Evolutionary conservation across 2,113 vertebrate genomes (phyloP).

Genomic region (Xyrauchen texanus): DNA sequence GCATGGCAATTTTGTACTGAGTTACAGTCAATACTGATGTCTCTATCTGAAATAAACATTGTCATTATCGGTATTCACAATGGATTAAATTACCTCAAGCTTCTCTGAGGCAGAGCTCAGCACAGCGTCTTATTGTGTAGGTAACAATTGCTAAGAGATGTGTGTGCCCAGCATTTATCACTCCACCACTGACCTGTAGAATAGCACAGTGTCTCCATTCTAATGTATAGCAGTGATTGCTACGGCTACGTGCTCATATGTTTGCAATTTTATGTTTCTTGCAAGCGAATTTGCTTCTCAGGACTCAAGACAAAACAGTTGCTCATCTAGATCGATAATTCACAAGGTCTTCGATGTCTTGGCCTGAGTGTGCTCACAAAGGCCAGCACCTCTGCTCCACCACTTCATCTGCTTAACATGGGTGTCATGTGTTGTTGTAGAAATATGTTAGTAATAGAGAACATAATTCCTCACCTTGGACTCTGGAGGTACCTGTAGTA

Average conservation of each 20-base stretch:
- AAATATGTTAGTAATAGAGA: not conserved
- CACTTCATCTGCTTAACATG: not conserved
- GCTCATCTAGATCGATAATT: too few relatives aligned
- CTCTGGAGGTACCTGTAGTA: constrained; percentile 13
- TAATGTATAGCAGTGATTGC: constrained; percentile 28
- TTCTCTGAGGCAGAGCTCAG: constrained; percentile 39
- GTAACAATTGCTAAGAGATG: constrained; percentile 42
- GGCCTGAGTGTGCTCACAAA: not conserved
- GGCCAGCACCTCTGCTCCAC: constrained; percentile 12
- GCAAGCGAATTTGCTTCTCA: not conserved
- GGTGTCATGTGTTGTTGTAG: not conserved
- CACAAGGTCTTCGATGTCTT: too few relatives aligned
- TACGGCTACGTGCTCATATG: not conserved
- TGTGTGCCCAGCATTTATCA: constrained; percentile 43
- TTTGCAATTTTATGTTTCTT: constrained; percentile 2
- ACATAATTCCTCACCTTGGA: constrained; percentile 33
- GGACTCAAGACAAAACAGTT: not conserved
- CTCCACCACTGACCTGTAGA: constrained; percentile 30
- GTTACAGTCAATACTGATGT: constrained; percentile 40
- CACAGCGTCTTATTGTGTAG: constrained; percentile 41
- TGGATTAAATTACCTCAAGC: constrained; percentile 48
- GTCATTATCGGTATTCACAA: constrained; percentile 52
- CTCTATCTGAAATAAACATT: constrained; percentile 51
- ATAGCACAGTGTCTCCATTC: constrained; percentile 33
- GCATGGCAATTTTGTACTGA: constrained; percentile 61